A percentile compares a stretch with the other conserved stretches of the same genome.
Conservation (phyloP, 1,140 invertebrate genomes). For the Macrobrachium nipponense region DNA sequence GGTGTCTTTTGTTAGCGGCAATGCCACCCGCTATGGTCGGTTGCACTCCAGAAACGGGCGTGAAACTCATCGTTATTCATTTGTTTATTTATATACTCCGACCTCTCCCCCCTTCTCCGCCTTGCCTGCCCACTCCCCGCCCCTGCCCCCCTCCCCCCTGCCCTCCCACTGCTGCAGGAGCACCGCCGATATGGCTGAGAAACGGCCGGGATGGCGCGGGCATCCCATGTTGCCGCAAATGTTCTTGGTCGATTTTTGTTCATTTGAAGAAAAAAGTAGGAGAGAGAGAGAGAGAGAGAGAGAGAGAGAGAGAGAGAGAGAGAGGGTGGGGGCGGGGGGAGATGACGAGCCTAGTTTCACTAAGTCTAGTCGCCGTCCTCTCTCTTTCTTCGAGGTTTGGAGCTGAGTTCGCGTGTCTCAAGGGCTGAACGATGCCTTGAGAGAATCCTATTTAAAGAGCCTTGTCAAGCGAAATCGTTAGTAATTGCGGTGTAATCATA, state of each 20-base stretch:
- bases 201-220: no score
- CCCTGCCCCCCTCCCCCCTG: no score
- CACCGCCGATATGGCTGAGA: no score
- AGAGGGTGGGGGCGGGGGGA: no score
- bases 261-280: no score
- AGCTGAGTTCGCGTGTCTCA: neutral
- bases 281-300: no score
- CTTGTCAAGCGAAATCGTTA: constrained; percentile 55
- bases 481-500: constrained; percentile 58
- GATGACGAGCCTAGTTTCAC: no score
- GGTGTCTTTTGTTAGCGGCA: constrained; percentile 26
- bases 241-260: no score
- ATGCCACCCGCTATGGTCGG: constrained; percentile 28
- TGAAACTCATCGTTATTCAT: constrained; percentile 53
- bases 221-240: no score
- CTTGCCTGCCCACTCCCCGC: neutral
- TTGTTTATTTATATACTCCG: constrained; percentile 50
- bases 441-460: constrained; percentile 54
- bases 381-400: neutral
- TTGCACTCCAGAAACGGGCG: constrained; percentile 46
- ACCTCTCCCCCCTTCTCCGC: no score
- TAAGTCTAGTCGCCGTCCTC: neutral
- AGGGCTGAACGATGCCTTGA: constrained; percentile 47
- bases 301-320: no score
- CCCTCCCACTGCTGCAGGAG: no score